Evolutionary conservation across 2,888 invertebrate genomes (phyloP), one percentile per base, ranked within the genome.

Genomic region (Agrochola lota): DNA sequence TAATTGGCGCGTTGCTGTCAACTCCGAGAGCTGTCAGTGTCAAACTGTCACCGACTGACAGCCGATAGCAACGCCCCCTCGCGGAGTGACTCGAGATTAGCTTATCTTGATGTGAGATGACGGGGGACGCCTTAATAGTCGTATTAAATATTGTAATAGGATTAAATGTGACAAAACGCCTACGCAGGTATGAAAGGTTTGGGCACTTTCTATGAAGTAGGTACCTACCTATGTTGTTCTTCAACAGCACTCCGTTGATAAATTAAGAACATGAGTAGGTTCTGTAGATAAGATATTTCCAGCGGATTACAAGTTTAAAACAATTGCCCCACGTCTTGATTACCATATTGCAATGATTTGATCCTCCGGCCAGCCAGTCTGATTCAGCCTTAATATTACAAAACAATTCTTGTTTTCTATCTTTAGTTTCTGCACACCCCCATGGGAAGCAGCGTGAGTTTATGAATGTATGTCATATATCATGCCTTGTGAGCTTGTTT

Each of bases 41-140:
- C 84, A 76, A 66, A 52, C 62, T 72, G 81, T 67, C 62, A n/a
- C 11, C 26, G 55, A 74, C 17, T 72, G 85, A 77, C 85, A 78
- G 75, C 49, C 55, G 74, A 78, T 70, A 83, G 76, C 35, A 71
- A 76, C 84, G 86, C 83, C 84, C 86, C 71, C 83, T 79, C 73
- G 78, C 71, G 74, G 57, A 73, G 64, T 52, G 62, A 76, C 20
- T 68, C n/a, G 30, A 77, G 74, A 74, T 74, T 57, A 79, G 46
- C 74, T 83, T 80, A 83, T 83, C 85, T 84, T 73, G 83, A 83
- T 76, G 17, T 26, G 35, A 63, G n/a, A 30, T 74, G 84, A 79
- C 62, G 63, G 60, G 64, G 43, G 76, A 81, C 82, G 82, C 77
- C 68, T 68, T 66, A 75, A 71, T 80, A 71, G 81, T 46, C 12